These are phyloP conservation scores for Amphiprion ocellaris DNA, from an alignment of 2,113 vertebrate species.

Conservation along the genomic window DNA sequence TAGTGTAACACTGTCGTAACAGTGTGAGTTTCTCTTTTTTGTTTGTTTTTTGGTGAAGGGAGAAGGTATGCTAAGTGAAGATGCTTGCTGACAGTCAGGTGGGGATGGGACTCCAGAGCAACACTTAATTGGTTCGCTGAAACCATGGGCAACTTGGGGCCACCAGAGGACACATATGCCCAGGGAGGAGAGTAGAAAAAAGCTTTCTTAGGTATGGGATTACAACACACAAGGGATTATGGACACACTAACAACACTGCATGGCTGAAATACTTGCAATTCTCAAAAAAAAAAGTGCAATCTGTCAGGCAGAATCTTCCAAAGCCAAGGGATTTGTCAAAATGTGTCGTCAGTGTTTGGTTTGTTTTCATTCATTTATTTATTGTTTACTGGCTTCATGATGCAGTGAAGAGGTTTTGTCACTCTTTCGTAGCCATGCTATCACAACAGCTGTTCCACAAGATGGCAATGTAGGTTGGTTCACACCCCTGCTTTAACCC, in stretches of 20 bases:
- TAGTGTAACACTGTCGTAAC: neutral
- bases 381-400: constrained; percentile 14
- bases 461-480: neutral
- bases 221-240: constrained; percentile 47
- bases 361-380: neutral
- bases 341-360: constrained; percentile 13
- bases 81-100: constrained; percentile 45
- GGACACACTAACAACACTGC: constrained; percentile 16
- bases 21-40: neutral
- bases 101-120: constrained; percentile 23
- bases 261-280: constrained; percentile 17
- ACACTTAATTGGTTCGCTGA: constrained; percentile 60
- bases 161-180: constrained; percentile 34
- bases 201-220: constrained; percentile 46
- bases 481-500: neutral
- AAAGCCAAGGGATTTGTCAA: constrained; percentile 27
- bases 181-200: constrained; percentile 36
- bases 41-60: no score
- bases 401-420: constrained; percentile 2
- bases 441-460: neutral
- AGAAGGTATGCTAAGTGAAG: constrained; percentile 39
- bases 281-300: constrained; percentile 15
- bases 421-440: neutral
- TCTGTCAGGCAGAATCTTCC: constrained; percentile 9
- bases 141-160: constrained; percentile 41